Base-by-base conservation (phyloP, 2,888 invertebrate species). In the Cordilura impudica region DNA sequence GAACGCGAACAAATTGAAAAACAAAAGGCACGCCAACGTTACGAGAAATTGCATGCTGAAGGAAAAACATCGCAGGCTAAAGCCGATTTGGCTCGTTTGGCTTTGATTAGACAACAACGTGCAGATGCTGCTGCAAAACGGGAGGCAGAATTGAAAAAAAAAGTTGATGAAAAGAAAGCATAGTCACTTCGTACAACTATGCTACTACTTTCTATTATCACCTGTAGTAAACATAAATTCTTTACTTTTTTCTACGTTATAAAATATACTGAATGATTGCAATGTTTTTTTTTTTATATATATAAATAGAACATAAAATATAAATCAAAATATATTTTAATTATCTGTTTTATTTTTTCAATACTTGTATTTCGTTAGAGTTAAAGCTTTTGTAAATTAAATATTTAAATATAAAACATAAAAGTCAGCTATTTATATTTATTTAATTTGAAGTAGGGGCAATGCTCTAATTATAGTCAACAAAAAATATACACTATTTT, bases 61-160 rank as follows among this genome's bases (percentile, higher is more conserved):
- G 98, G 98, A 47, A 97, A 97, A 90, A 99, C 98, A 0, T 97
- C 97, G 21, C 97, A 98, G 88, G 98, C 98, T 0, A 93, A 97
- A 66, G 96, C 98, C 1, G 99, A 99, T 91, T 91, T 99, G 58
- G 98, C 98, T 4, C 91, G 98, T 67, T 92, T 99, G 84, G 98
- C 98, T 2, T 95, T 98, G 84, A 97, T 99, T 84, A 94, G 95
- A 78, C 97, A 98, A 88, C 97, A 98, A 90, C 91, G 98, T 14
- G 98, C 97, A 86, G 98, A 98, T 84, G 98, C 98, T 0, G 97
- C 97, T n/a, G 95, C 95, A 84, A 94, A 95, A 86, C 92, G 97
- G 58, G 98, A 98, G 86, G 94, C 93, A 5, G 98, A 98, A 83
- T 35, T 74, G n/a, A 74, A 74, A 49, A 94, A 95, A 85, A 92